Evolutionary conservation across 2,888 invertebrate species (phyloP).

Genomic region (Acrobasis suavella): DNA sequence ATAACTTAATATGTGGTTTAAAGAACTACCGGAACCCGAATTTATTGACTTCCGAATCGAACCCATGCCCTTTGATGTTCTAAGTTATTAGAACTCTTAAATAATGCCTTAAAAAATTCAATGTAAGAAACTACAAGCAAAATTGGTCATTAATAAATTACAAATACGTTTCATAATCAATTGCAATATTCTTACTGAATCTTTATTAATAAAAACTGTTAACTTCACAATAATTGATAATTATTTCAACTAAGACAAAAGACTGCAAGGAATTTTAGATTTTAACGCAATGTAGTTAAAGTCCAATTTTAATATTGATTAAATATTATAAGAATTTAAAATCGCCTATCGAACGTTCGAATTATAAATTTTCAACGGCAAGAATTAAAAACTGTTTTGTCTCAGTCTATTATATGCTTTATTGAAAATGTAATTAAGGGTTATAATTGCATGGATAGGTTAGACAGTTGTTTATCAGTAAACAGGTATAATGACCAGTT

Average conservation of each 20-base stretch:
- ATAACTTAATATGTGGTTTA: slow-evolving; percentile 3
- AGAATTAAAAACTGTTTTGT: slow-evolving; percentile 21
- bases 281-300: background rate
- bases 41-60: slow-evolving; percentile 22
- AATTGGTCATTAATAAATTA: background rate
- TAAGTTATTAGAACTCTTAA: slow-evolving; percentile 11
- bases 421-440: slow-evolving; percentile 20
- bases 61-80: slow-evolving; percentile 19
- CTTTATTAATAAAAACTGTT: slow-evolving; percentile 16
- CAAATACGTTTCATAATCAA: background rate
- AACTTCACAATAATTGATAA: slow-evolving; percentile 17
- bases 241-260: slow-evolving; percentile 19
- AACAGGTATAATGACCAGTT: slow-evolving; percentile 55
- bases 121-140: background rate
- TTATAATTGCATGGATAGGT: slow-evolving; percentile 27
- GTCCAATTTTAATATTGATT: slow-evolving; percentile 4
- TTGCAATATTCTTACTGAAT: background rate
- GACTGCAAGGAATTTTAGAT: background rate
- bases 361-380: slow-evolving; percentile 24
- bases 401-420: slow-evolving; percentile 29
- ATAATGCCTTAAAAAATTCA: background rate
- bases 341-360: slow-evolving; percentile 15
- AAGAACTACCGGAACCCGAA: slow-evolving; percentile 19
- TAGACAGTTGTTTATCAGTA: slow-evolving; percentile 48
- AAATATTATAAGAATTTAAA: slow-evolving; percentile 14